Percentiles rank a stretch among this genome's conserved stretches.
Evolutionary conservation across 2,888 invertebrate species (phyloP).

Genomic region (Alloplasta piceator): DNA sequence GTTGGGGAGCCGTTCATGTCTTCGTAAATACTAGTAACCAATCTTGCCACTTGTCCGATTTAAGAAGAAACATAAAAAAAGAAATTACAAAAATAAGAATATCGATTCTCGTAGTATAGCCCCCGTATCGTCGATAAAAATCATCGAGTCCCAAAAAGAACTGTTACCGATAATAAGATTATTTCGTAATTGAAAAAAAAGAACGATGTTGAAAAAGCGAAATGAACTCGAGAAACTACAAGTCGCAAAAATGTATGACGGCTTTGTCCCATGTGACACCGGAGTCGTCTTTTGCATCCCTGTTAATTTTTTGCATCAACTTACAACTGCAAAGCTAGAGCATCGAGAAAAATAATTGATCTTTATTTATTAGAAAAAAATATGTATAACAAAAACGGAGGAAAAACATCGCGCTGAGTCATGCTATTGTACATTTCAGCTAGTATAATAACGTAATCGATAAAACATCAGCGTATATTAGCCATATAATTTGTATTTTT

Average conservation of each 20-base stretch:
- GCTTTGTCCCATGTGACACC: conserved; percentile 38
- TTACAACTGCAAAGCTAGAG: neutral
- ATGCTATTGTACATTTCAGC: conserved; percentile 60
- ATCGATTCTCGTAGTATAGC: conserved; percentile 53
- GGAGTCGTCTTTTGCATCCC: conserved; percentile 39
- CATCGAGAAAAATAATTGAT: conserved; percentile 36
- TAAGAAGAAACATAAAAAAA: conserved; percentile 25
- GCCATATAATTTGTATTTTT: conserved; percentile 48
- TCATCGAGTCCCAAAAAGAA: conserved; percentile 42
- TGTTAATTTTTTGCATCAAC: conserved; percentile 1
- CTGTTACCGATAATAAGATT: conserved; percentile 56
- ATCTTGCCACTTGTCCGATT: conserved; percentile 59
- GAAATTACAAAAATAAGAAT: conserved; percentile 29
- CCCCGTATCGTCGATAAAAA: conserved; percentile 25
- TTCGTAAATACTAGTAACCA: conserved; percentile 51
- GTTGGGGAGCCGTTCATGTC: conserved; percentile 56
- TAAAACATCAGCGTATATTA: conserved; percentile 47
- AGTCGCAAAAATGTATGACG: conserved; percentile 43
- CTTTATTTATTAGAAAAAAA: conserved; percentile 17
- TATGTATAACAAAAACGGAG: conserved; percentile 11
- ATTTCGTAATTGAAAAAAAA: conserved; percentile 23
- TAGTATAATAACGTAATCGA: conserved; percentile 47
- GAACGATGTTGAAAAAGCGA: conserved; percentile 5
- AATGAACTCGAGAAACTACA: conserved; percentile 7
- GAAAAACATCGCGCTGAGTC: conserved; percentile 43